Base-by-base conservation (phyloP, 2,888 invertebrate species). In the Mycalesis mineus region DNA sequence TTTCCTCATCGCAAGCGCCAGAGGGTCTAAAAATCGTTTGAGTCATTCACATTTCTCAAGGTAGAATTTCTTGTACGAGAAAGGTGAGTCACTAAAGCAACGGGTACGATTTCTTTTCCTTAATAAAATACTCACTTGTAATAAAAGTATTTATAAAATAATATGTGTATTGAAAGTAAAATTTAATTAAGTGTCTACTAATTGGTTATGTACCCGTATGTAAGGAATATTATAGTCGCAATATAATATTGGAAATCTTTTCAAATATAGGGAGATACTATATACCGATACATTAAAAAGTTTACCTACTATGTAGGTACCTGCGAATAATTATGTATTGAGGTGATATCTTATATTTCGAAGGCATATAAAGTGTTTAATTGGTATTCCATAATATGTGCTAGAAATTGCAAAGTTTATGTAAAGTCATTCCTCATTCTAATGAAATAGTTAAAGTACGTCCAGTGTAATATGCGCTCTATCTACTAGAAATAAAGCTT, bases 381-480 rank as follows among this genome's bases (percentile, higher is more conserved):
- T 56, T 31, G 47, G 29, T 55, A 41, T 55, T 47, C 33, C 47
- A 48, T 47, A 40, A 47, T 33, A 17, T 9, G 15, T 45, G 22
- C 54, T 31, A 42, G 17, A 49, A 37, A 54, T 48, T n/a, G 29
- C n/a, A 22, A 45, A 0, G 14, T 14, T 49, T 49, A 28, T 45
- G 50, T 50, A 37, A 15, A 48, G 29, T 49, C 55, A 55, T 55
- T 60, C 42, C 42, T 31, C 48, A 52, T 31, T 44, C 13, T 37
- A 42, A 52, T 37, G 22, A 44, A 13, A 33, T n/a, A 7, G 37
- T 28, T 7, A 11, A n/a, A 17, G 14, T 15, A 9, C 3, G 13
- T 5, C 29, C 14, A 37, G n/a, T 36, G 41, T 5, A 31, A 47
- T 41, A 22, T 39, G 28, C 9, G 13, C 44, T 44, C 13, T 57